A percentile compares a stretch with the other conserved stretches of the same genome.
Evolutionary conservation across 2,113 vertebrate genomes (phyloP).

Genomic region (Corythornis vintsioides): DNA sequence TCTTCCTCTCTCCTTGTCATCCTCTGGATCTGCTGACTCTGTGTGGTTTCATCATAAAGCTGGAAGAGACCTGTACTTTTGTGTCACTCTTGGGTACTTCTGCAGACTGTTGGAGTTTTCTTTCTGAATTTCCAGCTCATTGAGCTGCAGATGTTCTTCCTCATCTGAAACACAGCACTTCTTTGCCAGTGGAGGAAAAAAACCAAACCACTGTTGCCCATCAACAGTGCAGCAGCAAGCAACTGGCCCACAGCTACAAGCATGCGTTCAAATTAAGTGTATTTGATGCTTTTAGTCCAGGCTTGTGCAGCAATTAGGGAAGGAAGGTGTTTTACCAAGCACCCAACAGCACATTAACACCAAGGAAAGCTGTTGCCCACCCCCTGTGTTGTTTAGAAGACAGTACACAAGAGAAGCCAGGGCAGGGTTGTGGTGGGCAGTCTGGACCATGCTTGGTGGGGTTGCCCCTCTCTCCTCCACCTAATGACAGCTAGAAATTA

Average conservation of each 20-base stretch:
- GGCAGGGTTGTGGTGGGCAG: not conserved
- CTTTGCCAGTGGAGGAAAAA: conserved; percentile 16
- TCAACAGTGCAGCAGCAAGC: not conserved
- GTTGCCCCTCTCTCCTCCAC: not conserved
- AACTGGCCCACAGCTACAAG: not conserved
- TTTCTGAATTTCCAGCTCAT: conserved; percentile 51
- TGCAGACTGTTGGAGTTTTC: conserved; percentile 36
- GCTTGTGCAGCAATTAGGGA: not conserved
- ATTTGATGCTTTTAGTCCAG: not conserved
- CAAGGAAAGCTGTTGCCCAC: not conserved
- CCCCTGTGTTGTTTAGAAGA: not conserved
- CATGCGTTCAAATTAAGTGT: not conserved
- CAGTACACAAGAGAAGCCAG: not conserved
- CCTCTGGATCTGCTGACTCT: conserved; percentile 7
- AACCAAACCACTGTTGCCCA: not conserved
- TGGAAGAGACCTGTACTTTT: conserved; percentile 35
- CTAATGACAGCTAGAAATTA: not conserved
- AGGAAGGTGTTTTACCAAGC: not conserved
- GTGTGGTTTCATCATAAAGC: conserved; percentile 49
- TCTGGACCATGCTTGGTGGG: not conserved
- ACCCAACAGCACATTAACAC: not conserved
- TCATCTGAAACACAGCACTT: conserved; percentile 59
- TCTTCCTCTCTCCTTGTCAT: conserved; percentile 3
- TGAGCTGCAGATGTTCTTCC: conserved; percentile 31
- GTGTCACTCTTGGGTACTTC: not conserved